Percentiles rank a stretch among this genome's conserved stretches.
These are phyloP conservation scores for Mesitornis unicolor DNA, from an alignment of 2,113 vertebrate genomes.

Conservation along the genomic window DNA sequence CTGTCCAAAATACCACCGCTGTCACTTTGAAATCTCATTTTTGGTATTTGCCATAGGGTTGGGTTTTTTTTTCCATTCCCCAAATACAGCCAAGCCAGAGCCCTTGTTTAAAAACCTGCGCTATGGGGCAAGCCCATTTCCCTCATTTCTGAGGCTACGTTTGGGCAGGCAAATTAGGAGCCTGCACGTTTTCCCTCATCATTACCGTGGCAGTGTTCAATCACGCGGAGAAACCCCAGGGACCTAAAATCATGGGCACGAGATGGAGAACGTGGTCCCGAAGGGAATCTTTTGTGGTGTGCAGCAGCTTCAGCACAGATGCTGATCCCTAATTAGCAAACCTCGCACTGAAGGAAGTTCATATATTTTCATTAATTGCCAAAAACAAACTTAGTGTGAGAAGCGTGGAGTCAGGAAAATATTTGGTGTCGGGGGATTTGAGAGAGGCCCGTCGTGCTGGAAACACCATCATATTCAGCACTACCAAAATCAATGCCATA, in stretches of 20 bases:
- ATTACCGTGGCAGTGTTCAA: fast-evolving
- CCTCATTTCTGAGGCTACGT: fast-evolving
- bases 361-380: not conserved
- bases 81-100: not conserved
- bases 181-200: not conserved
- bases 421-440: not conserved
- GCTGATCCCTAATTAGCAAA: not conserved
- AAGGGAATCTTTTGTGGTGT: not conserved
- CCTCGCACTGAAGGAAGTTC: not conserved
- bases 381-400: not conserved
- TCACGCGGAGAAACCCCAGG: not conserved
- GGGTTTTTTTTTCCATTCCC: not conserved
- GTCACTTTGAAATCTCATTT: not conserved
- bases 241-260: fast-evolving
- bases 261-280: fast-evolving
- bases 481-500: not conserved
- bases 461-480: not conserved
- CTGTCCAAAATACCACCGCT: not conserved
- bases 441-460: not conserved
- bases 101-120: not conserved
- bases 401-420: fast-evolving
- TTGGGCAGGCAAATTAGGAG: not conserved
- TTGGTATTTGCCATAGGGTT: not conserved
- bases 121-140: not conserved
- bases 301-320: not conserved